phyloP scores from a whole-genome alignment of 30 jellyfish, hydroid and myxozoan genomes.

The Cassiopea andromeda region DNA sequence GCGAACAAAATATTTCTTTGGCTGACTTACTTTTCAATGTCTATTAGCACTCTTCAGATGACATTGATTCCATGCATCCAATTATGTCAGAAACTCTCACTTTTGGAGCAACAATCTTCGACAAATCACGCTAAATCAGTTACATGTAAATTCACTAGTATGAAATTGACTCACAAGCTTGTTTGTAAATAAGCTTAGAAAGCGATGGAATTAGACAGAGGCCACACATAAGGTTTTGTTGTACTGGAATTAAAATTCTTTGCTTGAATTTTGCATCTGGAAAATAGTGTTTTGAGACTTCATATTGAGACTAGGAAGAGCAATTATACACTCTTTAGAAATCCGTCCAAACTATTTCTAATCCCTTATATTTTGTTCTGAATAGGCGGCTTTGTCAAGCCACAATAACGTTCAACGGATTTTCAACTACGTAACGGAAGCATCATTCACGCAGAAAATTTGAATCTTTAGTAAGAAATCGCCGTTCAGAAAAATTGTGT shows the following conservation, averaged over 20 bases:
- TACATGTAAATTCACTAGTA: too few relatives aligned
- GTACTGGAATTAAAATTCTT: conserved; percentile 1
- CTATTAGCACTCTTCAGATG: too few relatives aligned
- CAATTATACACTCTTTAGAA: conserved; percentile 23
- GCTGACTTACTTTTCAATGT: too few relatives aligned
- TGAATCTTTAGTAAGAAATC: too few relatives aligned
- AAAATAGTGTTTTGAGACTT: conserved; percentile 26
- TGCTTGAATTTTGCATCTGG: conserved; percentile 8
- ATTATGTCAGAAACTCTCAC: too few relatives aligned
- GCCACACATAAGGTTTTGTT: conserved; percentile 42
- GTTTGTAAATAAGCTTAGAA: neutral
- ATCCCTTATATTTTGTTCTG: too few relatives aligned
- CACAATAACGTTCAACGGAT: conserved; percentile 11
- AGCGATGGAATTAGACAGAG: neutral
- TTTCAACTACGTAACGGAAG: neutral
- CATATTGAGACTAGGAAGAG: conserved; percentile 24
- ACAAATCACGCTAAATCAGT: too few relatives aligned
- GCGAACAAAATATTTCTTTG: too few relatives aligned
- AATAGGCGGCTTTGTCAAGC: conserved; percentile 1
- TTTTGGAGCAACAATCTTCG: too few relatives aligned
- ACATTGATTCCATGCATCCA: too few relatives aligned
- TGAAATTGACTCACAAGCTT: neutral
- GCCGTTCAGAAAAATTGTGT: too few relatives aligned
- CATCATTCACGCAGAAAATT: too few relatives aligned
- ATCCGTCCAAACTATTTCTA: neutral